Base-by-base conservation (phyloP, 2,888 invertebrate genomes). In the Trichopoda pennipes region DNA sequence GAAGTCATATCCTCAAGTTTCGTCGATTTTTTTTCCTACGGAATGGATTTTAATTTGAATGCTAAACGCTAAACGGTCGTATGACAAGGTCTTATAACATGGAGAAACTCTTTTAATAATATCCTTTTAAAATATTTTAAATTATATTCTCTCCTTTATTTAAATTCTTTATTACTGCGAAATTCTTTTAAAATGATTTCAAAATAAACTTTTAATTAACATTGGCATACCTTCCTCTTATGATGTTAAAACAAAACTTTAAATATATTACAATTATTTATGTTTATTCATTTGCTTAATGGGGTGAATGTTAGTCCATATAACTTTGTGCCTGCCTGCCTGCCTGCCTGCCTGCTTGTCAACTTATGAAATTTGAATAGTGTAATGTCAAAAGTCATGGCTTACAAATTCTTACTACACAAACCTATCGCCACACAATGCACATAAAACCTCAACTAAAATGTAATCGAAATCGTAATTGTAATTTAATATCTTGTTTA, bases 401-500 rank as follows among this genome's bases (percentile, higher is more conserved):
- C 66, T 23, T 7, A 51, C 0, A 19, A 73, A 44, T 12, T 17
- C 47, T 23, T 21, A 44, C 8, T 10, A 38, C 38, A 38, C 12
- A 38, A 10, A 38, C 12, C 10, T 12, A 8, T 35, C 8, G 35
- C 8, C 8, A 35, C 3, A 42, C 9, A 21, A 23, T 38, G 14
- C 21, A 23, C 10, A 35, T 16, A 60, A 70, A 44, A 51, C 70
- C 12, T 61, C 3, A 66, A 38, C 23, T 21, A 21, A 58, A 60
- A 19, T 68, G 68, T 69, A 73, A 69, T 69, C 69, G 81, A 21
- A 58, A 60, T n/a, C 63, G 68, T 69, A 73, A 69, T 69, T 73
- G 81, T 77, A 81, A 81, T 78, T 70, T 58, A 81, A 77, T 77
- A 77, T 64, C 70, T 28, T 17, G 56, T 64, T 58, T 23, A 66